phyloP scores from a whole-genome alignment of 92 coral and sea anemone genomes.

The Pocillopora grandis region DNA sequence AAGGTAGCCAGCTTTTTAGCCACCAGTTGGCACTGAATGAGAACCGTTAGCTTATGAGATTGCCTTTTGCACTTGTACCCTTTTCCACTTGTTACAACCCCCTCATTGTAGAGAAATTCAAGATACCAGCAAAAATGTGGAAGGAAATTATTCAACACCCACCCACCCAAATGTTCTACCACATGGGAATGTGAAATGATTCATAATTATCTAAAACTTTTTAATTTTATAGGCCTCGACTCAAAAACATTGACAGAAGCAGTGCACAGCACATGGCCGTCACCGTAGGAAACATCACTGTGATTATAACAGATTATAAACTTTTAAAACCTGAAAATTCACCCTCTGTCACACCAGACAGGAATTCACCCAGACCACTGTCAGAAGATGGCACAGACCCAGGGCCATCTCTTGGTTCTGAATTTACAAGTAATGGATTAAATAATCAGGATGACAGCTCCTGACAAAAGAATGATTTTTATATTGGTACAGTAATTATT shows the following conservation, averaged over 20 bases:
- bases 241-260: slow-evolving; percentile 86
- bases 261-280: slow-evolving; percentile 97
- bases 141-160: too few relatives aligned
- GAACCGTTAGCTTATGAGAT: too few relatives aligned
- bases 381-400: slow-evolving; percentile 63
- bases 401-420: slow-evolving; percentile 57
- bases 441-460: slow-evolving; percentile 70
- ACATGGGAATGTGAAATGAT: background rate
- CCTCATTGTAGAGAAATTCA: too few relatives aligned
- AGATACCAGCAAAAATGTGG: too few relatives aligned
- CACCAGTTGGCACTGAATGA: too few relatives aligned
- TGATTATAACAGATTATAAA: slow-evolving; percentile 95
- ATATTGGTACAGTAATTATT: background rate
- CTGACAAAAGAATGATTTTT: slow-evolving; percentile 41
- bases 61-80: too few relatives aligned
- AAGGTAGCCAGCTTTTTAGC: too few relatives aligned
- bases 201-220: background rate
- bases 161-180: background rate
- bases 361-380: slow-evolving; percentile 61
- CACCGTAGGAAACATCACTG: slow-evolving; percentile 94
- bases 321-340: slow-evolving; percentile 78
- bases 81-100: too few relatives aligned
- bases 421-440: slow-evolving; percentile 57
- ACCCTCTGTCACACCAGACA: slow-evolving; percentile 74
- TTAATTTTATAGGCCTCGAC: slow-evolving; percentile 71